Evolutionary conservation across 2,797 vertebrate species (phyloP), one percentile per base, ranked within the genome.

Genomic region (Clamator glandarius): DNA sequence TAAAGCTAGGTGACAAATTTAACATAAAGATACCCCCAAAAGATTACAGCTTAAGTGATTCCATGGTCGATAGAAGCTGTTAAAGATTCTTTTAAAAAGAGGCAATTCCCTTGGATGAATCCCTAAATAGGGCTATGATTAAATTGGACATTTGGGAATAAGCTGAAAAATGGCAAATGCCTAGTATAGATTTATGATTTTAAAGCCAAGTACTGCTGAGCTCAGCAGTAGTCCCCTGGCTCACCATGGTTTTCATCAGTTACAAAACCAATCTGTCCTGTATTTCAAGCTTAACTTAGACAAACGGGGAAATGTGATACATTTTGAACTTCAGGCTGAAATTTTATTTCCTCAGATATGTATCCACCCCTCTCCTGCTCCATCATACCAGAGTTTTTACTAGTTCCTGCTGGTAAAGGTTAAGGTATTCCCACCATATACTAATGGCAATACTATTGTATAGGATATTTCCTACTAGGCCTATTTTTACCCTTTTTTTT

Each of bases 71-170:
- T 18, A 91, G 89, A 86, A 87, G 88, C 52, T 31, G 69, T 64
- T 84, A 91, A 93, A 88, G 29, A 57, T 46, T 90, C 79, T 85
- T 87, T 23, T 3, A 9, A 61, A 48, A 89, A 85, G 83, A 86
- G 35, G 67, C 80, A 96, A 86, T 92, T 94, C 67, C 83, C 87
- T 78, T 63, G 58, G 84, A 89, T 84, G 91, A 95, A 76, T 95
- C 59, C 81, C 84, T 89, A 84, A 88, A 86, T 48, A 86, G 67
- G 73, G 73, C 57, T 94, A 91, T 94, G 94, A 96, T 94, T 96
- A 96, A 94, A 92, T 83, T 10, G 1, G 93, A 88, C 91, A 29
- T 90, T 91, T 79, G 91, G 85, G 94, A 91, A 93, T 93, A 93
- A 94, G 82, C 50, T 88, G 82, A 82, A 92, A 94, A 73, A 90